Evolutionary conservation across 2,888 invertebrate species (phyloP), one percentile per base, ranked within the genome.

Genomic region (Rotaria socialis): DNA sequence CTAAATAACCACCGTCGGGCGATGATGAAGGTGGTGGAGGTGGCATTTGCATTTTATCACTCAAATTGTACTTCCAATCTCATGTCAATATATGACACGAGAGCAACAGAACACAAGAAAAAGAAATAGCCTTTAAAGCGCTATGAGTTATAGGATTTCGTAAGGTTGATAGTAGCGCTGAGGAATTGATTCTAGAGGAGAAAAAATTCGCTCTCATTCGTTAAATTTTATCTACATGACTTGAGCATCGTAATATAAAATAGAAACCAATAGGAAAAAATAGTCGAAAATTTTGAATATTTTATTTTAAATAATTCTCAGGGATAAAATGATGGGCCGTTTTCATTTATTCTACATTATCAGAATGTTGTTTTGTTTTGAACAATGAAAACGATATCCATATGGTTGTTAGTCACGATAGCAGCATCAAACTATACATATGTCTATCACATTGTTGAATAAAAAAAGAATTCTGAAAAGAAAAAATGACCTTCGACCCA

Each of bases 21-120:
- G 67, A 67, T 67, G 67, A 67, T 67, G 67, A 35, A 16, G 67
- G 67, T 67, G 67, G 19, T 19, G 67, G 67, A 41, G 67, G 67
- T 67, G 67, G 67, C 67, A 67, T 67, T 67, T 67, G 67, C 67
- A 67, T 67, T 56, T 56, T 56, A 16, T 35, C 35, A 27, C 27
- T 35, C 35, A 14, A 52, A 67, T 35, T 10, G 16, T 35, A 41
- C 67, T 67, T 67, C 35, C 67, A 67, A 67, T 67, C 67, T 67
- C 67, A 67, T 67, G 67, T 35, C 35, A 67, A 67, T 67, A 67
- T 67, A 19, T 67, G 41, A 67, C 35, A 67, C 35, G 35, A 67
- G 14, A 41, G 16, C 52, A 27, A 67, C 35, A 67, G 67, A 67
- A 67, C 7, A 67, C 6, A 19, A 35, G 24, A 67, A 35, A 35